Conservation (phyloP, 2,797 vertebrate genomes). For the Holocentrus rufus region DNA sequence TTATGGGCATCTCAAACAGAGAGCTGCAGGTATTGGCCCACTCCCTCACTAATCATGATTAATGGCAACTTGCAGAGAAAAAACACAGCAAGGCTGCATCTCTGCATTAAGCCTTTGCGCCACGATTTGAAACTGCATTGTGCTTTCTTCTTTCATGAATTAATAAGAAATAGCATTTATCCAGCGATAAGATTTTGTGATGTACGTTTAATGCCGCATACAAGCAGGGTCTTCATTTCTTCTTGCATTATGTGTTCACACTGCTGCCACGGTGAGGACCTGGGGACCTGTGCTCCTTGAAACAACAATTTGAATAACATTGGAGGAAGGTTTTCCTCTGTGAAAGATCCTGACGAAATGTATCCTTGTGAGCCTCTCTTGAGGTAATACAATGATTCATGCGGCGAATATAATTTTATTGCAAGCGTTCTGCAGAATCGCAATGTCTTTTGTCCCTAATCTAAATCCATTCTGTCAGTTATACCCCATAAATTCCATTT, state of each 20-base stretch:
- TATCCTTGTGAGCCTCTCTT: conserved; percentile 34
- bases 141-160: conserved; percentile 14
- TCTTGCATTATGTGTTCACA: conserved; percentile 11
- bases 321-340: conserved; percentile 26
- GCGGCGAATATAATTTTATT: conserved; percentile 33
- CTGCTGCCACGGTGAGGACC: conserved; percentile 7
- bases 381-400: conserved; percentile 37
- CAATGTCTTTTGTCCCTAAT: conserved; percentile 29
- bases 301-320: conserved; percentile 28
- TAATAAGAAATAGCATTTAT: conserved; percentile 15
- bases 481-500: conserved; percentile 14
- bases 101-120: conserved; percentile 29
- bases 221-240: conserved; percentile 26
- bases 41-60: conserved; percentile 65
- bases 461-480: conserved; percentile 38
- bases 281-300: conserved; percentile 25
- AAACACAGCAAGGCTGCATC: conserved; percentile 29
- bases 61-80: conserved; percentile 51
- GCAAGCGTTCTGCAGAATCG: conserved; percentile 10
- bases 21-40: conserved; percentile 53
- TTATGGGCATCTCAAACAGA: conserved; percentile 55
- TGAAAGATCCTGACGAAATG: conserved; percentile 31
- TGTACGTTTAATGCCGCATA: conserved; percentile 18
- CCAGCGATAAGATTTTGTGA: conserved; percentile 1
- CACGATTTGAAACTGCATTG: conserved; percentile 23